Conservation (phyloP, 37 sponge, comb jelly and placozoan species). For the Spongia lamella region DNA sequence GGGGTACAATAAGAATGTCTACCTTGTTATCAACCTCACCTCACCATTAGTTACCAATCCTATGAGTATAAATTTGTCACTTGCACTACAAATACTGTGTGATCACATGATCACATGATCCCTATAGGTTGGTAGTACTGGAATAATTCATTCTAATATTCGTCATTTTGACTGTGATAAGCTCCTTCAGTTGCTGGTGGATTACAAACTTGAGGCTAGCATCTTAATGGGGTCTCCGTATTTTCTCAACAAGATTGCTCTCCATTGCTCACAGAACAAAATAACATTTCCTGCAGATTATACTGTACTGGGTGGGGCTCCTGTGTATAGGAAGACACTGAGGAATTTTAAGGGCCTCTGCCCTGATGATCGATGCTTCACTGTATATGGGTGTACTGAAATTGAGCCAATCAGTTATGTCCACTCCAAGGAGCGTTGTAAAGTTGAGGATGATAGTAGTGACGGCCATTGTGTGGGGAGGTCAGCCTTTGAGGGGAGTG, state of each 20-base stretch:
- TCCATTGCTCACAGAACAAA: slow-evolving; percentile 41
- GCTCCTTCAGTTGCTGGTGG: too few species aligned
- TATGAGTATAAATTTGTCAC: too few species aligned
- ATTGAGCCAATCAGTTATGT: slow-evolving; percentile 78
- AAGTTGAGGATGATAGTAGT: slow-evolving; percentile 20
- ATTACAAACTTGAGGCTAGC: slow-evolving; percentile 34
- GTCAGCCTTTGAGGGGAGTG: slow-evolving; percentile 62
- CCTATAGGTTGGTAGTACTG: too few species aligned
- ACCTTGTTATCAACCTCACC: too few species aligned
- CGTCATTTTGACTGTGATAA: too few species aligned
- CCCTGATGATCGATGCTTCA: slow-evolving; percentile 15
- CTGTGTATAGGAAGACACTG: slow-evolving; percentile 44
- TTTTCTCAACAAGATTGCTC: slow-evolving; percentile 49
- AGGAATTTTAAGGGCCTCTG: slow-evolving; percentile 37
- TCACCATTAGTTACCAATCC: too few species aligned
- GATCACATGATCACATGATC: not conserved
- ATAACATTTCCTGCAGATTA: slow-evolving; percentile 40
- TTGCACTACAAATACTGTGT: too few species aligned
- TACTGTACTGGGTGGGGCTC: slow-evolving; percentile 68
- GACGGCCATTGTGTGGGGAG: slow-evolving; percentile 77
- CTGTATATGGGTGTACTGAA: slow-evolving; percentile 83
- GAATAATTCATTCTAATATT: too few species aligned
- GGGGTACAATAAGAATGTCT: too few species aligned
- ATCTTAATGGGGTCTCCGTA: slow-evolving; percentile 60
- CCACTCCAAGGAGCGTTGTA: slow-evolving; percentile 52